A percentile compares a stretch with the other conserved stretches of the same genome.
These are phyloP conservation scores for Achlya flavicornis DNA, from an alignment of 2,888 invertebrate species.

Conservation along the genomic window DNA sequence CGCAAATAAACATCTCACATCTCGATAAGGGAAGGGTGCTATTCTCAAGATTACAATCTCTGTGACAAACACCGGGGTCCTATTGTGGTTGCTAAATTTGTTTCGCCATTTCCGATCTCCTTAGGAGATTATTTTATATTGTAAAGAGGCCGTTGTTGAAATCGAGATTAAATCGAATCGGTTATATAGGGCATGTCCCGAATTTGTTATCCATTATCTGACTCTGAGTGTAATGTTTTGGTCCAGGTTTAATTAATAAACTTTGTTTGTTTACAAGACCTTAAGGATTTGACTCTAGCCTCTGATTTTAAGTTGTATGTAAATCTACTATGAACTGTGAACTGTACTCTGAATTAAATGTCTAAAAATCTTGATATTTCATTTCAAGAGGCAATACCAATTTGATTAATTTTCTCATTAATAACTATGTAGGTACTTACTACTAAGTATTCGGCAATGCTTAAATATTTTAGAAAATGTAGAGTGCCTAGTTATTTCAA, in stretches of 20 bases:
- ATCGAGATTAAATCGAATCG: constrained; percentile 47
- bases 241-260: neutral
- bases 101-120: constrained; percentile 79
- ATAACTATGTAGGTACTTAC: too few species aligned
- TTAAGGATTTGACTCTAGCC: neutral
- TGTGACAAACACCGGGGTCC: constrained; percentile 74
- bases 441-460: too few species aligned
- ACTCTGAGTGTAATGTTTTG: constrained; percentile 5
- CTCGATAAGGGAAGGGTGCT: constrained; percentile 70
- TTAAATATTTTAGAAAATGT: too few species aligned
- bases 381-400: neutral
- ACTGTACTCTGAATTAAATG: neutral
- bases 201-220: constrained; percentile 20
- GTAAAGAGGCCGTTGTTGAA: constrained; percentile 46
- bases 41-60: constrained; percentile 72
- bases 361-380: neutral
- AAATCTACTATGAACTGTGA: too few species aligned
- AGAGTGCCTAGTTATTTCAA: too few species aligned
- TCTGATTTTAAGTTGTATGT: too few species aligned
- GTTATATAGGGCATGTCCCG: constrained; percentile 40
- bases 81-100: constrained; percentile 81
- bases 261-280: neutral
- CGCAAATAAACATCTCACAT: constrained; percentile 67
- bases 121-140: constrained; percentile 76
- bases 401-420: neutral